Conservation (phyloP, 2,888 invertebrate genomes). For the Protodeltote pygarga region DNA sequence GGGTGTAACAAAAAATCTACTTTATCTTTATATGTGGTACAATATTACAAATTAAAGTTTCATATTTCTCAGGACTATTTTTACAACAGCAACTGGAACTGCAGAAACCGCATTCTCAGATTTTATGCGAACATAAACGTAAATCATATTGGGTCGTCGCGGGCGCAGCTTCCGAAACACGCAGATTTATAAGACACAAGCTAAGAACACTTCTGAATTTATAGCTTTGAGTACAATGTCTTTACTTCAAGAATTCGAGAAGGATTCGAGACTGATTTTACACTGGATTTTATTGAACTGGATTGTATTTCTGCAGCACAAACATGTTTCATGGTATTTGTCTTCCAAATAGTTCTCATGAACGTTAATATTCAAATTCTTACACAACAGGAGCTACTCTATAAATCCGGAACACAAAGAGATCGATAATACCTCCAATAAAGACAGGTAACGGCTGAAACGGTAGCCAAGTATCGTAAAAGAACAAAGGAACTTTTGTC, state of each 20-base stretch:
- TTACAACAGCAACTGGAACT: conserved; percentile 37
- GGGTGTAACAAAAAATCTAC: conserved; percentile 1
- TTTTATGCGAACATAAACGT: conserved; percentile 68
- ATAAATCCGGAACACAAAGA: conserved; percentile 80
- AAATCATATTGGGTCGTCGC: conserved; percentile 53
- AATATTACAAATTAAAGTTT: conserved; percentile 18
- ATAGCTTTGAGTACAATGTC: conserved; percentile 9
- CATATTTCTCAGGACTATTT: conserved; percentile 16
- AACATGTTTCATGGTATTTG: conserved; percentile 1
- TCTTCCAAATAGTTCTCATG: conserved; percentile 72
- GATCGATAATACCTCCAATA: conserved; percentile 81
- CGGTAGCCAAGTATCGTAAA: conserved; percentile 80
- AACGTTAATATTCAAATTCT: conserved; percentile 75
- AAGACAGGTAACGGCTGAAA: conserved; percentile 75
- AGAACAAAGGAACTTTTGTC: conserved; percentile 77
- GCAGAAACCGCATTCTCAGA: conserved; percentile 56
- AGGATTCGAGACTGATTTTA: neutral
- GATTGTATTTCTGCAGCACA: neutral
- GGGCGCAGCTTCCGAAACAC: conserved; percentile 51
- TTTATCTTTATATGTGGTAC: neutral
- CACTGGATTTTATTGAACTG: neutral
- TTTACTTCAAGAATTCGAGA: conserved; percentile 10
- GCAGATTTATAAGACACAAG: conserved; percentile 41
- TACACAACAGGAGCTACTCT: conserved; percentile 66
- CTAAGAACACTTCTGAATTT: conserved; percentile 30